Evolutionary conservation across 2,113 vertebrate species (phyloP), one percentile per base, ranked within the genome.

Genomic region (Sceloporus undulatus): DNA sequence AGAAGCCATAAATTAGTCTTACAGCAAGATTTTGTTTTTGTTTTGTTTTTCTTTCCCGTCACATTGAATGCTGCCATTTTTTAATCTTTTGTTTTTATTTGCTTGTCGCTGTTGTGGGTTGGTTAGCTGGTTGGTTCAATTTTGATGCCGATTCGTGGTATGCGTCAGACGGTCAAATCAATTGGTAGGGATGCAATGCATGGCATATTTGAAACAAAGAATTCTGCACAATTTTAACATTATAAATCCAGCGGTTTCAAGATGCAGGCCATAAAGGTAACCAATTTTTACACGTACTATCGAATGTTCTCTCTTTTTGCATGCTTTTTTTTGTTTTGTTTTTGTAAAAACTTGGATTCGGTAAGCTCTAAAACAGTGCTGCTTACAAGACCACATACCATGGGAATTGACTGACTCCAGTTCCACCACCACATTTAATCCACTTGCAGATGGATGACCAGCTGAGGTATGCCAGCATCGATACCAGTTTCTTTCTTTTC

Each of bases 221-320:
- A 83, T 38, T 96, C 96, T 96, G 95, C 95, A 97, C 96, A 96
- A 95, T 97, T 97, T 34, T 94, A 96, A 97, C 96, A 95, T 97
- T 95, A 95, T 96, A 97, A 96, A 96, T 97, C 96, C 96, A 97
- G 96, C 85, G 54, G 92, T 97, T 97, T 96, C 96, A 97, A 97
- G 95, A 97, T 97, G 97, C 97, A 97, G 96, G 95, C 95, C 96
- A 96, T 97, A 97, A 96, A 97, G 95, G 89, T 96, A 96, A 96
- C 95, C 94, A n/a, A 95, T 97, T 62, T 88, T 97, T 97, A 97
- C 95, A 97, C 93, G 92, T 96, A 97, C 96, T 97, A 95, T 94
- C 91, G 76, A 97, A 92, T 96, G 95, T 96, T 96, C 96, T 97
- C 94, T 97, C 97, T 96, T 83, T 62, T 97, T 95, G 96, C 97